These are phyloP conservation scores for Zosterops japonicus DNA, from an alignment of 2,113 vertebrate species.

Conservation along the genomic window DNA sequence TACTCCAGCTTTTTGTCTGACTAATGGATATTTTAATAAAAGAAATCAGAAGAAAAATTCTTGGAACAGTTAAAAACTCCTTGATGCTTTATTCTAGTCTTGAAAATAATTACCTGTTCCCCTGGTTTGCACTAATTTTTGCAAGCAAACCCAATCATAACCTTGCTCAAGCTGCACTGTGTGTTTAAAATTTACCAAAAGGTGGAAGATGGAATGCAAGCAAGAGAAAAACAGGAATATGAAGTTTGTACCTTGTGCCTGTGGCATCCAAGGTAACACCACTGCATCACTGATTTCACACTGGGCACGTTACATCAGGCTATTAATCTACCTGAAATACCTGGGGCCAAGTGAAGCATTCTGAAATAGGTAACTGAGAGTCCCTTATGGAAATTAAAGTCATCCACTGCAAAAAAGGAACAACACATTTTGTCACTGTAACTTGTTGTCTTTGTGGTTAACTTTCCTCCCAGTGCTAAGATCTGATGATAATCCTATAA, in stretches of 20 bases:
- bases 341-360: conserved; percentile 75
- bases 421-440: conserved; percentile 22
- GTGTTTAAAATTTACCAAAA: conserved; percentile 71
- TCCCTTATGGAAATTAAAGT: conserved; percentile 68
- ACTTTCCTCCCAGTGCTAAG: background rate
- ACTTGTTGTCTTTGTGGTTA: conserved; percentile 37
- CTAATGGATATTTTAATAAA: background rate
- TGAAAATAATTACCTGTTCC: background rate
- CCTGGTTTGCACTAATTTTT: background rate
- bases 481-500: background rate
- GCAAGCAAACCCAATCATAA: background rate
- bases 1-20: background rate
- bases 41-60: background rate
- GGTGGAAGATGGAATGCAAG: conserved; percentile 43
- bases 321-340: conserved; percentile 88
- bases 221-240: conserved; percentile 68
- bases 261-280: conserved; percentile 65
- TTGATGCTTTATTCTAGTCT: background rate
- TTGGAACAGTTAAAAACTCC: background rate
- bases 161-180: background rate
- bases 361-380: conserved; percentile 80
- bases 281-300: conserved; percentile 61
- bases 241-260: conserved; percentile 81
- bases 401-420: conserved; percentile 15
- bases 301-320: conserved; percentile 64